These are phyloP conservation scores for Scolopax bukidnonensis DNA, from an alignment of 2,797 vertebrate genomes.

Conservation along the genomic window DNA sequence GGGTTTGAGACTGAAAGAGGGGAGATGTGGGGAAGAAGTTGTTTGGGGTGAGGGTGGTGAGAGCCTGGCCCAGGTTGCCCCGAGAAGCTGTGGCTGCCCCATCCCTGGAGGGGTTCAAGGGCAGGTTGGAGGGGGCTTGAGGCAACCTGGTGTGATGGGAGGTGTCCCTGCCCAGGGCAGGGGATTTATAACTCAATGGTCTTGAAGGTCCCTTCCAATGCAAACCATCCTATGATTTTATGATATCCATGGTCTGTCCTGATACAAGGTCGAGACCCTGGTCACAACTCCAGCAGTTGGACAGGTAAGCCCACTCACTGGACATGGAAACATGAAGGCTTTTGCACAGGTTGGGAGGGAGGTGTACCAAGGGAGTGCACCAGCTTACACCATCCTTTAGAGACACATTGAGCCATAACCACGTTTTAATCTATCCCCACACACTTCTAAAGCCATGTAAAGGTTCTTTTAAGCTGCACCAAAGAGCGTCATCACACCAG, in stretches of 20 bases:
- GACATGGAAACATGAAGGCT: background rate
- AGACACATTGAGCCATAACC: background rate
- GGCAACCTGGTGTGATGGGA: background rate
- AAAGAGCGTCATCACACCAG: background rate
- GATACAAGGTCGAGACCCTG: rapidly evolving
- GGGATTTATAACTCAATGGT: background rate
- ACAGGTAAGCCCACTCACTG: background rate
- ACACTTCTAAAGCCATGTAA: rapidly evolving
- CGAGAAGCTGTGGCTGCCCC: background rate
- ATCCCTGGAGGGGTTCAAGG: background rate
- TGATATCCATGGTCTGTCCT: background rate
- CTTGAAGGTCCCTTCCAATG: background rate
- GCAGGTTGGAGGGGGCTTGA: background rate
- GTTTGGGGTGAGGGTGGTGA: background rate
- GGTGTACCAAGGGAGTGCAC: rapidly evolving
- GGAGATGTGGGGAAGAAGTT: rapidly evolving
- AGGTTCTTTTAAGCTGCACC: background rate
- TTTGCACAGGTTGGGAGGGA: background rate
- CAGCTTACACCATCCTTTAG: background rate
- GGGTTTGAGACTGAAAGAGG: background rate
- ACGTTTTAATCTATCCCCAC: rapidly evolving
- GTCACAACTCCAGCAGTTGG: background rate
- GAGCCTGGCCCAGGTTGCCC: background rate
- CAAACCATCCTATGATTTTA: background rate
- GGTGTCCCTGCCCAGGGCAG: background rate